phyloP scores from a whole-genome alignment of 2,113 vertebrate species.

The Rhinoderma darwinii region DNA sequence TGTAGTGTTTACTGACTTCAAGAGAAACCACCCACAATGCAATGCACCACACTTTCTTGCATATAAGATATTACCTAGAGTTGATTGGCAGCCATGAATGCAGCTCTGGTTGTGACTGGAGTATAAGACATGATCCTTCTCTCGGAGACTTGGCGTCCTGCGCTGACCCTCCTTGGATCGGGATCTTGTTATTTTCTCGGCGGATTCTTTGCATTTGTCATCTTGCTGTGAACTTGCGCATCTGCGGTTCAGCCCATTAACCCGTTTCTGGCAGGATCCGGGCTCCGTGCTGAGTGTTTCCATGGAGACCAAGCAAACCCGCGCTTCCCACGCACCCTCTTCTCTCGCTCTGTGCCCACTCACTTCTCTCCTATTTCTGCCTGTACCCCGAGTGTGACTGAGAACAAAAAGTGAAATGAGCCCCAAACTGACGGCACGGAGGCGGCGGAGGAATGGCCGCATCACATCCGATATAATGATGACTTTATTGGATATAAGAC shows the following conservation, averaged over 20 bases:
- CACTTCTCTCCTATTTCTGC: slow-evolving; percentile 1
- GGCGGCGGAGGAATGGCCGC: not conserved
- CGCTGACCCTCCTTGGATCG: not conserved
- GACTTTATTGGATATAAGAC: not conserved
- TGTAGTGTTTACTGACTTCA: no score
- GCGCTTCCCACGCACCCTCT: slow-evolving; percentile 49
- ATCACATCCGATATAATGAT: not conserved
- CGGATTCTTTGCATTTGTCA: not conserved
- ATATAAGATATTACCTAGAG: no score
- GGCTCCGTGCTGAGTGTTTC: slow-evolving; percentile 21
- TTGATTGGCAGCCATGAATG: not conserved
- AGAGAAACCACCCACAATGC: no score
- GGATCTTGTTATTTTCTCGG: not conserved
- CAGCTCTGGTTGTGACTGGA: not conserved
- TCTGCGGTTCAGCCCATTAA: slow-evolving; percentile 1
- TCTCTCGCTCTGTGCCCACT: slow-evolving; percentile 38
- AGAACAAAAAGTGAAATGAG: not conserved
- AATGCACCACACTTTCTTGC: no score
- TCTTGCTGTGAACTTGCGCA: not conserved
- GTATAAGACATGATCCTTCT: not conserved
- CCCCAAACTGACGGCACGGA: not conserved
- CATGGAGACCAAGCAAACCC: slow-evolving; percentile 47
- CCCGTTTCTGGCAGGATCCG: not conserved
- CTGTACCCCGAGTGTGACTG: slow-evolving; percentile 1
- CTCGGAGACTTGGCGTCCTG: no score